phyloP scores from a whole-genome alignment of 2,888 invertebrate species.

The Chesias legatella region DNA sequence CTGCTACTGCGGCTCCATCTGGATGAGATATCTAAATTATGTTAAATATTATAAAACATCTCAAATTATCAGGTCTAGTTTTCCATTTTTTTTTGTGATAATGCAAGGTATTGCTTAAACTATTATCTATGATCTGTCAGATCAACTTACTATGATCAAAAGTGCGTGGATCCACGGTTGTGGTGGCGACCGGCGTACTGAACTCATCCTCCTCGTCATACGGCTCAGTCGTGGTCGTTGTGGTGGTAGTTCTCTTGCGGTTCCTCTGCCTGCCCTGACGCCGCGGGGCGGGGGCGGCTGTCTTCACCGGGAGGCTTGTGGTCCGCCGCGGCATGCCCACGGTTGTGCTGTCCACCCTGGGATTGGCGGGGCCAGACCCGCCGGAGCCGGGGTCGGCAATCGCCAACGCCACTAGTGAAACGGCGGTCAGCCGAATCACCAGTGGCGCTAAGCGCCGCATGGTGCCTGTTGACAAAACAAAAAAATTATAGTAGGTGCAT shows the following conservation, averaged over 20 bases:
- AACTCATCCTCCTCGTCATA: conserved; percentile 49
- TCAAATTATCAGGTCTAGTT: too few species aligned
- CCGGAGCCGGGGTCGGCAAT: conserved; percentile 53
- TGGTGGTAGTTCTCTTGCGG: conserved; percentile 56
- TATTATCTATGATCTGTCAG: neutral
- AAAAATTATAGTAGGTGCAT: neutral
- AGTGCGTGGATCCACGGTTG: conserved; percentile 60
- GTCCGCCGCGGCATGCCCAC: conserved; percentile 38
- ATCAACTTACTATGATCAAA: conserved; percentile 67
- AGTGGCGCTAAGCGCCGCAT: conserved; percentile 71
- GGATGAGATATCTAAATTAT: too few species aligned
- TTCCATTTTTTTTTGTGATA: too few species aligned
- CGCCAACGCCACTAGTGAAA: conserved; percentile 73
- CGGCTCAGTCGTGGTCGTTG: conserved; percentile 51
- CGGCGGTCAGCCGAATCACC: conserved; percentile 61
- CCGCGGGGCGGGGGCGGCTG: conserved; percentile 30
- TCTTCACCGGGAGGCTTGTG: conserved; percentile 47
- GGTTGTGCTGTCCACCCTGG: conserved; percentile 16
- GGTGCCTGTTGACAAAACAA: conserved; percentile 44
- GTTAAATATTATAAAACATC: too few species aligned
- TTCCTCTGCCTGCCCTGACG: conserved; percentile 47
- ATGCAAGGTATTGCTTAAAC: too few species aligned
- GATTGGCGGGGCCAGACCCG: conserved; percentile 21
- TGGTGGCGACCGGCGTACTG: conserved; percentile 51
- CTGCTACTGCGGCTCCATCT: too few species aligned